Evolutionary conservation across 2,888 invertebrate genomes (phyloP).

Genomic region (Gnatocerus cornutus): DNA sequence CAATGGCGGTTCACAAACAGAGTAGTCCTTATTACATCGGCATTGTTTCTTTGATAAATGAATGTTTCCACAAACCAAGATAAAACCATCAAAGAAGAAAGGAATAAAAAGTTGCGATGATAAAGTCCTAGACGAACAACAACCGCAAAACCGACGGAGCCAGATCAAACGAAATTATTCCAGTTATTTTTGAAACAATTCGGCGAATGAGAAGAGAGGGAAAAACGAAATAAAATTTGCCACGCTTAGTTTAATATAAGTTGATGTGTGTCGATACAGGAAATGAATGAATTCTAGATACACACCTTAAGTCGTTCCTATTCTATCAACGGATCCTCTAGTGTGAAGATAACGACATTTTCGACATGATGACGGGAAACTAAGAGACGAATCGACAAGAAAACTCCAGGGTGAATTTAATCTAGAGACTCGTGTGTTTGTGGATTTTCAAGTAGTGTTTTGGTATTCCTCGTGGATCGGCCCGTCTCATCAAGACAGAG

Average conservation of each 20-base stretch:
- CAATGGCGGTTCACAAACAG: slow-evolving; percentile 64
- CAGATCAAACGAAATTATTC: slow-evolving; percentile 57
- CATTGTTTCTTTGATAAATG: slow-evolving; percentile 70
- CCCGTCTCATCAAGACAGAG: slow-evolving; percentile 67
- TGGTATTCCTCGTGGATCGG: slow-evolving; percentile 69
- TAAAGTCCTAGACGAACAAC: slow-evolving; percentile 58
- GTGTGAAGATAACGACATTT: slow-evolving; percentile 70
- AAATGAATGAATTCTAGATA: slow-evolving; percentile 55
- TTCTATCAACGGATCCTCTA: slow-evolving; percentile 66
- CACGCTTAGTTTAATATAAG: slow-evolving; percentile 54
- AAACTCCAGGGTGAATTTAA: slow-evolving; percentile 70
- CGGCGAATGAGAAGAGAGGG: slow-evolving; percentile 1
- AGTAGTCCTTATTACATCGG: slow-evolving; percentile 66
- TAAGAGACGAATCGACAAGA: slow-evolving; percentile 70
- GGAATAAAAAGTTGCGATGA: slow-evolving; percentile 61
- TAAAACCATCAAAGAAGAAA: slow-evolving; percentile 67
- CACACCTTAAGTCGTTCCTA: slow-evolving; percentile 62
- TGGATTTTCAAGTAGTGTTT: slow-evolving; percentile 71
- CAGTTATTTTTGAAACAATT: slow-evolving; percentile 55
- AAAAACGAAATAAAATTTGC: slow-evolving; percentile 38
- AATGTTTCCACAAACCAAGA: slow-evolving; percentile 66
- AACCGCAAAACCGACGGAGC: slow-evolving; percentile 50
- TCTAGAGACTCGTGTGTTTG: slow-evolving; percentile 69
- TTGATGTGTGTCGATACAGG: slow-evolving; percentile 53
- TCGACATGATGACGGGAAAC: slow-evolving; percentile 69